These are phyloP conservation scores for Drosophila eugracilis DNA, from an alignment of 1,140 invertebrate genomes.

Conservation along the genomic window DNA sequence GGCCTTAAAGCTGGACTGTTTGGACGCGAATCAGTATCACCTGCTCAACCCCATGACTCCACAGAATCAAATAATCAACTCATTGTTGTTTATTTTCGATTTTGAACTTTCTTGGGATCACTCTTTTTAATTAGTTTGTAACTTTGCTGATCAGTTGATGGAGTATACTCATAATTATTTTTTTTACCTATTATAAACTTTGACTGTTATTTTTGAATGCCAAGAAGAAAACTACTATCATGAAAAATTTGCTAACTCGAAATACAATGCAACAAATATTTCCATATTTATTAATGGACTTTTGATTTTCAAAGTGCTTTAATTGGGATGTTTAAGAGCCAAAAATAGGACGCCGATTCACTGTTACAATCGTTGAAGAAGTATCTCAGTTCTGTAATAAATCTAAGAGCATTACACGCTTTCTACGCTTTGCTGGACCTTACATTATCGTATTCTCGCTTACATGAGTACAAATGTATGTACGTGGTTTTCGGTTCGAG, in stretches of 20 bases:
- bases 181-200: constrained; percentile 64
- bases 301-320: background rate
- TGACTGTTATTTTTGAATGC: constrained; percentile 71
- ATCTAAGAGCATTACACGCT: constrained; percentile 49
- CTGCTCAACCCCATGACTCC: constrained; percentile 25
- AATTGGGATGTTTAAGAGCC: background rate
- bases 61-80: constrained; percentile 52
- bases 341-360: constrained; percentile 23
- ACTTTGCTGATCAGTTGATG: constrained; percentile 34
- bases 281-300: constrained; percentile 23
- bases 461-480: constrained; percentile 5
- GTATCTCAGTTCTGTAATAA: constrained; percentile 29
- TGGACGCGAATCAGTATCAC: constrained; percentile 25
- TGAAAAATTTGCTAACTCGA: constrained; percentile 49
- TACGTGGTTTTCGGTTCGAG: constrained; percentile 15
- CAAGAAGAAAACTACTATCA: constrained; percentile 26
- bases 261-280: constrained; percentile 70
- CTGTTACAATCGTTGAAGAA: constrained; percentile 26
- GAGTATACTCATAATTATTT: constrained; percentile 30
- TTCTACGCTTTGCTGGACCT: constrained; percentile 63
- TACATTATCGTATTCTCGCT: constrained; percentile 34
- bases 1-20: constrained; percentile 46
- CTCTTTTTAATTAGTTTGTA: constrained; percentile 52
- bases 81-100: constrained; percentile 48
- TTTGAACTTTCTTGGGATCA: constrained; percentile 26